A percentile compares a stretch with the other conserved stretches of the same genome.
These are phyloP conservation scores for Chymomyza procnemis DNA, from an alignment of 2,888 invertebrate species.

Conservation along the genomic window DNA sequence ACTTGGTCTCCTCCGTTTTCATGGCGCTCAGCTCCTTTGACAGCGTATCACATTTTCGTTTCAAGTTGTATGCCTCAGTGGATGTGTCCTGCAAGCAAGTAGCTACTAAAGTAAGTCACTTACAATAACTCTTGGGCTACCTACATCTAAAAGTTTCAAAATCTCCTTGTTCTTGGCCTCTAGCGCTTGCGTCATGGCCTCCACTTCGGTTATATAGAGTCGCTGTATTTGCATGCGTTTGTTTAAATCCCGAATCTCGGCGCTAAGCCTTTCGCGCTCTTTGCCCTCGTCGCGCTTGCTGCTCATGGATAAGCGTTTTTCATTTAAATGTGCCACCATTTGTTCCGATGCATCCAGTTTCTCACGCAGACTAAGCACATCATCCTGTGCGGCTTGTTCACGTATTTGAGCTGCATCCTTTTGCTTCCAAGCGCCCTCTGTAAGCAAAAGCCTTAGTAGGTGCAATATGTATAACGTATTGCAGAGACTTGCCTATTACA, in stretches of 20 bases:
- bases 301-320: constrained; percentile 63
- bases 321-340: constrained; percentile 71
- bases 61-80: constrained; percentile 74
- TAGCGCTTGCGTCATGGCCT: constrained; percentile 69
- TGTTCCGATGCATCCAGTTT: constrained; percentile 72
- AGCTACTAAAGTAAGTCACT: too few relatives aligned
- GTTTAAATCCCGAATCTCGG: constrained; percentile 76
- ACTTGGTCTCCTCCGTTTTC: constrained; percentile 69
- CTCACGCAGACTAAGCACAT: constrained; percentile 71
- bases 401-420: constrained; percentile 77
- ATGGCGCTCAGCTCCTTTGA: constrained; percentile 67
- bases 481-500: constrained; percentile 75
- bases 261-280: constrained; percentile 74
- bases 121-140: constrained; percentile 12
- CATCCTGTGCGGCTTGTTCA: constrained; percentile 76
- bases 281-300: constrained; percentile 74
- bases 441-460: not conserved
- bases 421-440: constrained; percentile 78
- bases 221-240: constrained; percentile 76
- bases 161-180: constrained; percentile 77
- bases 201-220: constrained; percentile 75
- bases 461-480: too few relatives aligned
- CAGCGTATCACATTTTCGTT: constrained; percentile 72
- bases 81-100: constrained; percentile 78
- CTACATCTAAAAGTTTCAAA: constrained; percentile 75